Conservation (phyloP, 2,113 vertebrate species). For the Muscicapa adusta region DNA sequence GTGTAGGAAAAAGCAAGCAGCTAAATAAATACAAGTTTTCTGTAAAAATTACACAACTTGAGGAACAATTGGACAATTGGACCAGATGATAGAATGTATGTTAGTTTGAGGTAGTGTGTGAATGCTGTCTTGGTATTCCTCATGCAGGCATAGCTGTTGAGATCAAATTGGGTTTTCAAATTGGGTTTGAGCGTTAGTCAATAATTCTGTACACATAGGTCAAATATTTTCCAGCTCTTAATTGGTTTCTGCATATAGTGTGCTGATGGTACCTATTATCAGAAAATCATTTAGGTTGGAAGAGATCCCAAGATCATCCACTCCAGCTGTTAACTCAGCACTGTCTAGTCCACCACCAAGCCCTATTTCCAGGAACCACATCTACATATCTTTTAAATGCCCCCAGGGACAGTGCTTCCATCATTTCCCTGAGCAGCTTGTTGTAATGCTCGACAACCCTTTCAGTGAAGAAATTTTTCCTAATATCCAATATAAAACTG, state of each 20-base stretch:
- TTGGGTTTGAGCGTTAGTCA: not conserved
- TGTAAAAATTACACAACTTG: not conserved
- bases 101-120: not conserved
- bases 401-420: not conserved
- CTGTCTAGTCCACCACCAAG: not conserved
- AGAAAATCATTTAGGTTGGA: not conserved
- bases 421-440: not conserved
- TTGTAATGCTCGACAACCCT: not conserved
- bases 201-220: not conserved
- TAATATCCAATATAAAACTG: not conserved
- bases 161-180: not conserved
- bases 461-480: not conserved
- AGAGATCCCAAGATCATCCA: not conserved
- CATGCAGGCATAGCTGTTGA: not conserved
- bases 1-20: not conserved
- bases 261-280: not conserved
- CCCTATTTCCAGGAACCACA: not conserved
- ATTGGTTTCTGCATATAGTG: not conserved
- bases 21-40: not conserved
- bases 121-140: not conserved
- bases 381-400: not conserved
- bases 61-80: not conserved
- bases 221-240: not conserved
- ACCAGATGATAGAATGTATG: fast-evolving
- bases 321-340: not conserved